These are phyloP conservation scores for Myotis davidii DNA, from an alignment of 2,113 vertebrate species.

Conservation along the genomic window DNA sequence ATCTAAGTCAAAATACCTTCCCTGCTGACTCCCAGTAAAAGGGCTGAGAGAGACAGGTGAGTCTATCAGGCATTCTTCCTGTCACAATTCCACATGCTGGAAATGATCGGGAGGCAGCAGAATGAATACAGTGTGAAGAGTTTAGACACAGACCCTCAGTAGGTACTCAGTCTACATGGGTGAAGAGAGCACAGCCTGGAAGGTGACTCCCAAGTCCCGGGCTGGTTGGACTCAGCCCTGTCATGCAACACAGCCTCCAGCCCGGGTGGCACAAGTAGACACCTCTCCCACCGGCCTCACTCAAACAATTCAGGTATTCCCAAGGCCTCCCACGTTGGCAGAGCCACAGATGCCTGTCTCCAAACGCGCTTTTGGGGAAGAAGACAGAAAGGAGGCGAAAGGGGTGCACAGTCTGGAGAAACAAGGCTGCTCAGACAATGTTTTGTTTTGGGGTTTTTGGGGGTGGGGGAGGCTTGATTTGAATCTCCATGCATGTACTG, in stretches of 20 bases:
- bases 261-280: not conserved
- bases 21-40: not conserved
- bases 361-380: not conserved
- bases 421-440: not conserved
- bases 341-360: fast-evolving
- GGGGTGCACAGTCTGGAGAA: not conserved
- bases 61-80: not conserved
- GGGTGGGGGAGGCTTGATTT: not conserved
- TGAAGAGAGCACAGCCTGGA: fast-evolving
- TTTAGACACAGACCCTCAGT: not conserved
- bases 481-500: not conserved
- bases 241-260: not conserved
- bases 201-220: not conserved
- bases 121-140: not conserved
- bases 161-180: not conserved
- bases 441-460: too few relatives aligned
- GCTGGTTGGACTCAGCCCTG: not conserved
- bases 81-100: not conserved
- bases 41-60: not conserved
- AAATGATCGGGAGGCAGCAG: not conserved
- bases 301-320: not conserved
- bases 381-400: not conserved
- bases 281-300: fast-evolving
- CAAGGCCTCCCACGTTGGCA: not conserved
- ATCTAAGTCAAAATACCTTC: not conserved